phyloP scores from a whole-genome alignment of 2,888 invertebrate species.

The Onchidella celtica region DNA sequence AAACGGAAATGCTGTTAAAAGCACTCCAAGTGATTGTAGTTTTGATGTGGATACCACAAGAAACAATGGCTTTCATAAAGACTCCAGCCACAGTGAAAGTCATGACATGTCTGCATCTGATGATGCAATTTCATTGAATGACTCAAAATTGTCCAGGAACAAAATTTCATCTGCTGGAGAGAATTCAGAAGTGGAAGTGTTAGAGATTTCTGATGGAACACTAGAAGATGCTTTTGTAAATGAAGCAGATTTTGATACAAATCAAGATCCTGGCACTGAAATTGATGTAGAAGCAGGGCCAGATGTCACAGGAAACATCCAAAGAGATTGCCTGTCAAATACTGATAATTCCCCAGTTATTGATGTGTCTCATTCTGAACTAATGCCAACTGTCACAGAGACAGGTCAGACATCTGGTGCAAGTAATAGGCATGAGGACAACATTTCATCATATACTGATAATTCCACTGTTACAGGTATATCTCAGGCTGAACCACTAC shows the following conservation, averaged over 20 bases:
- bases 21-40: not conserved
- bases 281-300: too few species aligned
- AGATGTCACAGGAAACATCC: too few species aligned
- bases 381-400: too few species aligned
- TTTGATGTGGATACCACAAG: not conserved
- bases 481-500: too few species aligned
- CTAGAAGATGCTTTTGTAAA: conserved; percentile 35
- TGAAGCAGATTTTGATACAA: conserved; percentile 24
- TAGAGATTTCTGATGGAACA: conserved; percentile 7
- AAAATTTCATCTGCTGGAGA: conserved; percentile 13
- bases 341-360: too few species aligned
- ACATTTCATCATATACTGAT: too few species aligned
- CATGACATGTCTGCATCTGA: not conserved
- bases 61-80: not conserved
- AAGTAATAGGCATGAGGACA: too few species aligned
- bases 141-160: not conserved
- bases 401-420: too few species aligned
- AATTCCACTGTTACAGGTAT: too few species aligned
- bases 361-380: too few species aligned
- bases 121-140: not conserved
- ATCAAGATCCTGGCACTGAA: not conserved
- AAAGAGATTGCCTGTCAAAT: too few species aligned
- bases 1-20: not conserved
- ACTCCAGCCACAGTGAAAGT: too few species aligned
- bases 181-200: not conserved